Base-by-base conservation (phyloP, 2,797 vertebrate genomes). In the Sardinella longiceps region DNA sequence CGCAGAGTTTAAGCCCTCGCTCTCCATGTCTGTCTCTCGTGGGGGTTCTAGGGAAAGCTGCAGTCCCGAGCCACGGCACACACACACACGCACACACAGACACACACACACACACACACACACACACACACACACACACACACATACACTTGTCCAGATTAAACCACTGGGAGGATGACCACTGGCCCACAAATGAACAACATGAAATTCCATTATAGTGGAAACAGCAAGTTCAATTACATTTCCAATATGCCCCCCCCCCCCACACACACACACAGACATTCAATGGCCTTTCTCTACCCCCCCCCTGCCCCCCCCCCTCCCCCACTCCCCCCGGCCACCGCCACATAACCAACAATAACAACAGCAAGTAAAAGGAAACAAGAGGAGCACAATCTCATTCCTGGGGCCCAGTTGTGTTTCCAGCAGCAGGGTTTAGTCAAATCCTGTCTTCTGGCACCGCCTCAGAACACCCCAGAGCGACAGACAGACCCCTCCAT, bases 361-460 rank as follows among this genome's bases (percentile, higher is more conserved):
- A 74, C 30, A 18, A 39, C 30, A 37, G 18, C 30, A 66, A 66
- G 3, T 20, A 63, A 39, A 74, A 39, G 33, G 33, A 74, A 74
- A 74, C 66, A 74, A 74, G 9, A 33, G 30, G 14, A 33, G 33
- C 33, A 33, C 66, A 37, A 37, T 74, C 66, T 74, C 66, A 33
- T 74, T 37, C 30, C 5, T 0, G 18, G 33, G 33, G 14, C 33
- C 66, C 66, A 74, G 66, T 74, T 37, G 14, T 39, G 63, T 74
- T 74, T 74, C 30, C 66, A 74, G 66, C 33, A 15, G 66, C 33
- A 33, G 66, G 30, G 60, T 74, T 74, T 74, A 39, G 30, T 74
- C 14, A 74, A 74, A 39, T 74, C 30, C 66, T 74, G 66, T 74
- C 5, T 4, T 37, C 66, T 39, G 33, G 33, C 66, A 74, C 11